A percentile compares a stretch with the other conserved stretches of the same genome.
Evolutionary conservation across 2,113 vertebrate species (phyloP).

Genomic region (Kryptolebias marmoratus): DNA sequence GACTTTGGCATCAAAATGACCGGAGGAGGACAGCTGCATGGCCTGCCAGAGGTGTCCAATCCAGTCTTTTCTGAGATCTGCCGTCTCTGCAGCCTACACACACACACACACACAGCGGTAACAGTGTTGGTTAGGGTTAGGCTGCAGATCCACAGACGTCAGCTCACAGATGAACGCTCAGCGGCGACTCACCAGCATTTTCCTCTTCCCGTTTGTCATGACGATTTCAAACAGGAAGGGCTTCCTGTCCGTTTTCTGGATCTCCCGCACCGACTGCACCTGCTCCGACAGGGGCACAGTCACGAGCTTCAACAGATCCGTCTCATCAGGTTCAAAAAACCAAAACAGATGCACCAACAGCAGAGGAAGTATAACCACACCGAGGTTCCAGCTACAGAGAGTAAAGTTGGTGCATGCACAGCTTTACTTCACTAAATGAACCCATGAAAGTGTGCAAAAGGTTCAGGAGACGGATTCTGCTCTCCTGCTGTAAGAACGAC

Average conservation of each 20-base stretch:
- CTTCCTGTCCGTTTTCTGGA: slow-evolving; percentile 53
- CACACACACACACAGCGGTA: neutral
- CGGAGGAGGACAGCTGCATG: slow-evolving; percentile 64
- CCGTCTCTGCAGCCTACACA: slow-evolving; percentile 75
- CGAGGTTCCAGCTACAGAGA: neutral
- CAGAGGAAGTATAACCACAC: neutral
- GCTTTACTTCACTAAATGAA: neutral
- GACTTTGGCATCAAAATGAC: neutral
- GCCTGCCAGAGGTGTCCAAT: slow-evolving; percentile 76
- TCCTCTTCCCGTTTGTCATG: slow-evolving; percentile 83
- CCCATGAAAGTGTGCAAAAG: neutral
- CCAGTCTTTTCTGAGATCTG: slow-evolving; percentile 74
- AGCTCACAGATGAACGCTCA: neutral
- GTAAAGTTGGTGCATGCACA: neutral
- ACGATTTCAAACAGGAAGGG: slow-evolving; percentile 80
- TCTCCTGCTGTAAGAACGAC: neutral
- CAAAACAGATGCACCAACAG: neutral
- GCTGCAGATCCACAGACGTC: neutral
- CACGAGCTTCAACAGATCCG: neutral
- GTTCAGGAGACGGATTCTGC: neutral
- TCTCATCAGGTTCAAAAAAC: neutral
- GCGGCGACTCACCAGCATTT: slow-evolving; percentile 78
- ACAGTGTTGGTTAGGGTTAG: no score
- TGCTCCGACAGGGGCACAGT: slow-evolving; percentile 32
- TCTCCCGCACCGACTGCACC: slow-evolving; percentile 81